Conservation (phyloP, 1,140 invertebrate species). For the Scaptomyza hsui region DNA sequence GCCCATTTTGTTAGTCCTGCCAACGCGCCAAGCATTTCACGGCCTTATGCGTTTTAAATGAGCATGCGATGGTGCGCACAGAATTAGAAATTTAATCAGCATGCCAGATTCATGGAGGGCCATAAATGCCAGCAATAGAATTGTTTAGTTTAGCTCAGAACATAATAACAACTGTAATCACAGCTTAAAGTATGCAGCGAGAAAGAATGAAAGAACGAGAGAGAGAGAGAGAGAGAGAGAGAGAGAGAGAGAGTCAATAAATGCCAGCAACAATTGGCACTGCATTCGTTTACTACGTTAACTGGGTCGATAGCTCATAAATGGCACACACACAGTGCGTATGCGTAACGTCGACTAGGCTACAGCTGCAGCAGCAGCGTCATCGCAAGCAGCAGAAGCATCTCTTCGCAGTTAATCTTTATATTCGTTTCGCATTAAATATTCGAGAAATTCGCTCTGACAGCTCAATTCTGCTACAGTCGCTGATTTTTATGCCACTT, state of each 20-base stretch:
- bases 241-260: conserved; percentile 16
- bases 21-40: conserved; percentile 59
- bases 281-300: conserved; percentile 19
- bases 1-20: conserved; percentile 60
- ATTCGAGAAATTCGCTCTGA: conserved; percentile 66
- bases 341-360: conserved; percentile 48
- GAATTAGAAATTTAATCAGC: conserved; percentile 72
- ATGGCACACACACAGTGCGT: conserved; percentile 35
- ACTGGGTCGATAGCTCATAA: conserved; percentile 31
- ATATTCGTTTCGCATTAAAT: conserved; percentile 64
- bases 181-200: neutral
- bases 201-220: too few species aligned
- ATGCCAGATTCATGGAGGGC: conserved; percentile 45
- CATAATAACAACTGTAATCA: conserved; percentile 3
- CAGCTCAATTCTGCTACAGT: conserved; percentile 66
- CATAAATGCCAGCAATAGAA: conserved; percentile 44
- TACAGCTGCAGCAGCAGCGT: conserved; percentile 7
- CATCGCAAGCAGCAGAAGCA: neutral
- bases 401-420: conserved; percentile 57
- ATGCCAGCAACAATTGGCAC: conserved; percentile 21
- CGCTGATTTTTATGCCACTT: conserved; percentile 74
- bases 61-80: conserved; percentile 44
- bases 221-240: too few species aligned
- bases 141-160: conserved; percentile 38
- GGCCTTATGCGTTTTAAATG: conserved; percentile 71